Conservation (phyloP, 2,888 invertebrate genomes). For the Pegoplata infirma region DNA sequence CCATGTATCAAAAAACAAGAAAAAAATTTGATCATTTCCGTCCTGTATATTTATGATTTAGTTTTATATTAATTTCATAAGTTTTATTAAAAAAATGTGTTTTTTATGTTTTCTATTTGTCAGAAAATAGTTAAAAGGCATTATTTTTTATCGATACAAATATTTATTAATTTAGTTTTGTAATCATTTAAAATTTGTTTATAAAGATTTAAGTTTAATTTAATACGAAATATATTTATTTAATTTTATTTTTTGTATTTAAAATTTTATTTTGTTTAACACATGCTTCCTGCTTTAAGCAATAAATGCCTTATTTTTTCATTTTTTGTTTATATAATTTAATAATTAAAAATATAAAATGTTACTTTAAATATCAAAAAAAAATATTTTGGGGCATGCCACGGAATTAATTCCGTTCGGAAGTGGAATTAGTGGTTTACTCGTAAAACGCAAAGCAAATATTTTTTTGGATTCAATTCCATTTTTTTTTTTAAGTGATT, state of each 20-base stretch:
- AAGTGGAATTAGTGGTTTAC: too few relatives aligned
- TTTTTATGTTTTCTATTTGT: not conserved
- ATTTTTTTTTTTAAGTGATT: too few relatives aligned
- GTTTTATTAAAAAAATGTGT: not conserved
- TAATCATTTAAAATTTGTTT: not conserved
- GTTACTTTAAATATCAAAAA: conserved; percentile 8
- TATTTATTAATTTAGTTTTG: not conserved
- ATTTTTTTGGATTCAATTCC: too few relatives aligned
- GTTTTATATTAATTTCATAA: not conserved
- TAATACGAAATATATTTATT: conserved; percentile 8
- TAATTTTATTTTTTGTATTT: too few relatives aligned
- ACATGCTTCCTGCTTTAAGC: conserved; percentile 49
- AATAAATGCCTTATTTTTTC: conserved; percentile 27
- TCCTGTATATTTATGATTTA: conserved; percentile 34
- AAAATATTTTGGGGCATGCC: too few relatives aligned
- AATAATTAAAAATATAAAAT: not conserved
- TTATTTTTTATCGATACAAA: not conserved
- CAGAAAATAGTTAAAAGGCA: too few relatives aligned
- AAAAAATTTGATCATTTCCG: conserved; percentile 13
- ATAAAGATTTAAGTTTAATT: conserved; percentile 17
- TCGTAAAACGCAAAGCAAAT: too few relatives aligned
- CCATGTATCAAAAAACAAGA: not conserved
- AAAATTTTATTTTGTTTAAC: conserved; percentile 15
- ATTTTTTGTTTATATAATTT: conserved; percentile 7
- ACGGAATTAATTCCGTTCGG: too few relatives aligned